phyloP scores from a whole-genome alignment of 2,888 invertebrate species.

The Salticus scenicus region DNA sequence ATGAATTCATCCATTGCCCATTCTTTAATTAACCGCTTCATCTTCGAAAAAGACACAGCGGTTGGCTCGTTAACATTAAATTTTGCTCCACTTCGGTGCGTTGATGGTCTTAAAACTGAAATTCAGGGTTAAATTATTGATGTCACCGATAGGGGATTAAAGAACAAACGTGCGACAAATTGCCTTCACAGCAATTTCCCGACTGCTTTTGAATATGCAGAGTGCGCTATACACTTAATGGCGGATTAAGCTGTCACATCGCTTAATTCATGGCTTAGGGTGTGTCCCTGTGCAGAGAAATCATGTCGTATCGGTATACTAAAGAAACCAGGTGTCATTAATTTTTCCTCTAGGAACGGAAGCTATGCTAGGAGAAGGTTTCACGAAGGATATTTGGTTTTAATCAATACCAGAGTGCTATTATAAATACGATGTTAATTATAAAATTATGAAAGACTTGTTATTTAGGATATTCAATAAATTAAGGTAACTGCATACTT shows the following conservation, averaged over 20 bases:
- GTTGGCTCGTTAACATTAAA: conserved; percentile 31
- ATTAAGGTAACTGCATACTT: too few species aligned
- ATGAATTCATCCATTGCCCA: not conserved
- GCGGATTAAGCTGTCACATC: conserved; percentile 51
- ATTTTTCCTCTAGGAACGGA: conserved; percentile 7
- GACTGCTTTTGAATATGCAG: conserved; percentile 54
- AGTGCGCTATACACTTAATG: conserved; percentile 34
- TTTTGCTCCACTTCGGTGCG: conserved; percentile 10
- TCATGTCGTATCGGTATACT: conserved; percentile 14
- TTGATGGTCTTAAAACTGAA: conserved; percentile 49
- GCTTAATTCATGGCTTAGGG: conserved; percentile 42
- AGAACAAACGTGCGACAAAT: conserved; percentile 58
- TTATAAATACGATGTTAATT: too few species aligned
- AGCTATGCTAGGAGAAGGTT: not conserved
- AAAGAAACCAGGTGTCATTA: conserved; percentile 30
- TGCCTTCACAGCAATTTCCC: conserved; percentile 39
- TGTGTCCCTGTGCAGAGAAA: conserved; percentile 38
- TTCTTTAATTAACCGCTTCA: conserved; percentile 15
- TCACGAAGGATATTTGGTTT: not conserved
- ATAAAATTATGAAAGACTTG: too few species aligned
- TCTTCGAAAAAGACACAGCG: conserved; percentile 18
- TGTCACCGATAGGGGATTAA: conserved; percentile 46
- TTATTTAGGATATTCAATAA: too few species aligned
- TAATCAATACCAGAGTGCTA: not conserved
- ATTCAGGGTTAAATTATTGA: conserved; percentile 50